Base-by-base conservation (phyloP, 2,113 vertebrate species). In the Cephalopholis sonnerati region DNA sequence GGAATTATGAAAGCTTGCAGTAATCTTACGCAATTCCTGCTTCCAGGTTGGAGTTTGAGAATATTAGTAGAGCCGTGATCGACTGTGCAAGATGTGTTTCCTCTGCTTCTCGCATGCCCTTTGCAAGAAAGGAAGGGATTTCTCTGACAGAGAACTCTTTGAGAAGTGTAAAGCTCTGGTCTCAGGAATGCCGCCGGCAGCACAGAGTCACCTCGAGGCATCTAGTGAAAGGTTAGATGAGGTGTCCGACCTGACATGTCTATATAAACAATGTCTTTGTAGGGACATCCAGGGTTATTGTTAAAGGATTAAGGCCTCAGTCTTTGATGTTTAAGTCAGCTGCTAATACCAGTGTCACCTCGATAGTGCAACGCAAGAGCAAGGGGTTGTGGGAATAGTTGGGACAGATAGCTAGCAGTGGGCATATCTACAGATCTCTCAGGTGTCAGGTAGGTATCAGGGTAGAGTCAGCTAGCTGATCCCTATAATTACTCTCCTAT, bases 191-290 rank as follows among this genome's bases (percentile, higher is more conserved):
- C 95, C 86, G 94, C 84, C 55, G 88, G 88, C 89, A 86, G 68
- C 83, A 71, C 27, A 57, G 41, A 57, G 77, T 95, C 92, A 89
- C 77, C 89, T 92, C 80, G 59, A 93, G 93, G 93, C 92, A 94
- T 87, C 81, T 77, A 67, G 82, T n/a, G 91, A 92, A 96, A 94
- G 94, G 95, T 82, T 83, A 92, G 93, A 91, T 94, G 93, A 95
- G 95, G 91, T 95, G 96, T 97, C 95, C 92, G 58, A 82, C 95
- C 95, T 95, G 85, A 86, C 93, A 96, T 94, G 92, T 94, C 94
- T 94, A 87, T 91, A 86, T 93, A 94, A 96, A 96, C 95, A 90
- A 77, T 89, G 82, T 87, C 95, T 96, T 95, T 96, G 95, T 95
- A 87, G 85, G 91, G 89, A 84, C 95, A 93, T 93, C 92, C 90